These are phyloP conservation scores for Pristionchus entomophagus DNA, from an alignment of 2,888 invertebrate species.

Conservation along the genomic window DNA sequence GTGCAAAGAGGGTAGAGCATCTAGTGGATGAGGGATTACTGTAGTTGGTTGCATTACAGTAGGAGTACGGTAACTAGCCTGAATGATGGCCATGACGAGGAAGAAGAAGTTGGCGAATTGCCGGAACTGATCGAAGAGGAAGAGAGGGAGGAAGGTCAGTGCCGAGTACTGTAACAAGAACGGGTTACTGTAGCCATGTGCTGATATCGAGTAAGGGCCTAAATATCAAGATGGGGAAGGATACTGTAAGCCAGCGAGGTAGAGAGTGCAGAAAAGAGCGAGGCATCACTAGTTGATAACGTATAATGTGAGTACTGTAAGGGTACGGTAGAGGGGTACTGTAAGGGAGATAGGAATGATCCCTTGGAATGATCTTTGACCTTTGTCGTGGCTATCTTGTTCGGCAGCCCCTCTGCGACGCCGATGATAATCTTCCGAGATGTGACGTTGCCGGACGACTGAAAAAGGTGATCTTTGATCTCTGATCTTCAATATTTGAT, in stretches of 20 bases:
- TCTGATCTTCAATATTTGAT: too few species aligned
- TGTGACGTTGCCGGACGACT: background rate
- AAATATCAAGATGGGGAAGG: too few species aligned
- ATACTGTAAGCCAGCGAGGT: too few species aligned
- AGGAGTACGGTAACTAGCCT: slow-evolving; percentile 81
- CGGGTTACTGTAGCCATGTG: too few species aligned
- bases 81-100: slow-evolving; percentile 94
- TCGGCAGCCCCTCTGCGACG: background rate
- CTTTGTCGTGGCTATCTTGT: slow-evolving; percentile 20
- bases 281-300: too few species aligned
- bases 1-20: background rate
- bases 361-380: background rate
- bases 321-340: background rate
- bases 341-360: background rate
- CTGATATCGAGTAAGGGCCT: too few species aligned
- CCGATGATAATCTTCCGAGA: slow-evolving; percentile 20
- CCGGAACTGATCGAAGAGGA: slow-evolving; percentile 98
- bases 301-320: background rate
- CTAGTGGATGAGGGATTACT: background rate
- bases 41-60: background rate
- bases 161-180: slow-evolving; percentile 84
- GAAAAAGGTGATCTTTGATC: background rate
- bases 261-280: too few species aligned
- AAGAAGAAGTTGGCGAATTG: slow-evolving; percentile 99
- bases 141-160: slow-evolving; percentile 90